These are phyloP conservation scores for Dione vanillae DNA, from an alignment of 2,888 invertebrate genomes.

Conservation along the genomic window DNA sequence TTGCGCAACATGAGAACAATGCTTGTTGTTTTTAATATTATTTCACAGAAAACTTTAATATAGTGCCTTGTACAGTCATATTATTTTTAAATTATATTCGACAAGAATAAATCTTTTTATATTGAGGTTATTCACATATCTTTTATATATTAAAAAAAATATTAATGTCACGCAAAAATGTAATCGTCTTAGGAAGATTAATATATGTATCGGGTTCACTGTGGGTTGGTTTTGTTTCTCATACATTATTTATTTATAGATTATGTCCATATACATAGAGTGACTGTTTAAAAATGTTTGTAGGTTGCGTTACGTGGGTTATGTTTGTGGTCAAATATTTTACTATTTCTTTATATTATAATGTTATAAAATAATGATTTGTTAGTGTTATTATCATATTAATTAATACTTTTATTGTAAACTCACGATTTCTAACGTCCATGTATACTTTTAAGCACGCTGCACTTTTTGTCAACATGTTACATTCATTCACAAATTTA, in stretches of 20 bases:
- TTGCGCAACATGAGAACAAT: slow-evolving; percentile 48
- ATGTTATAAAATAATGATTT: slow-evolving; percentile 33
- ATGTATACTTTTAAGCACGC: slow-evolving; percentile 27
- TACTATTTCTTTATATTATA: slow-evolving; percentile 39
- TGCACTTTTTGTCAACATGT: slow-evolving; percentile 32
- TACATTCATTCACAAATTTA: not conserved
- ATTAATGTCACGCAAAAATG: slow-evolving; percentile 22
- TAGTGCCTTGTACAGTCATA: slow-evolving; percentile 46
- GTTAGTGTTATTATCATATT: slow-evolving; percentile 29
- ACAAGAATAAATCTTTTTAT: slow-evolving; percentile 36
- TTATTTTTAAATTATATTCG: slow-evolving; percentile 42
- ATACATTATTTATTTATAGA: slow-evolving; percentile 32
- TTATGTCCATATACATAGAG: slow-evolving; percentile 42
- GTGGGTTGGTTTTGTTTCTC: slow-evolving; percentile 20
- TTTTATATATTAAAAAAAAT: slow-evolving; percentile 1
- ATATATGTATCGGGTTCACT: slow-evolving; percentile 5
- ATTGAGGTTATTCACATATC: slow-evolving; percentile 19
- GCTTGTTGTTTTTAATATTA: slow-evolving; percentile 51
- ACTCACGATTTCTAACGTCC: slow-evolving; percentile 15
- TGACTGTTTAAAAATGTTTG: slow-evolving; percentile 43
- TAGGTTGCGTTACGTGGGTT: slow-evolving; percentile 40
- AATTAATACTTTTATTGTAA: slow-evolving; percentile 23
- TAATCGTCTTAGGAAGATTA: slow-evolving; percentile 33
- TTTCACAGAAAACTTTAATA: slow-evolving; percentile 44
- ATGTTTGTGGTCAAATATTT: slow-evolving; percentile 45